Evolutionary conservation across 2,113 vertebrate species (phyloP), one percentile per base, ranked within the genome.

Genomic region (Gallinago paraguaiae): DNA sequence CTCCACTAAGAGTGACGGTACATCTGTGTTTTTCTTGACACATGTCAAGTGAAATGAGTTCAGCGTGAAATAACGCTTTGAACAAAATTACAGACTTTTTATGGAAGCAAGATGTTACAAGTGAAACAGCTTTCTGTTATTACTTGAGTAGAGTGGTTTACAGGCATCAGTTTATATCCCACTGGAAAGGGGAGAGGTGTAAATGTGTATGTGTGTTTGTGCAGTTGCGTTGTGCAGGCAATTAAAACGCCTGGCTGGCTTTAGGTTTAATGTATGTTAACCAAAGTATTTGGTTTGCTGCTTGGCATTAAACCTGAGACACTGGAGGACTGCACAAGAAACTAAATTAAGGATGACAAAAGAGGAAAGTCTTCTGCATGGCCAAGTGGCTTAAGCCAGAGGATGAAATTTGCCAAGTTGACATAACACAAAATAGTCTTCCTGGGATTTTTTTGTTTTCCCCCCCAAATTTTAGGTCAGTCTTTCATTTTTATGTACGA

Each of bases 401-500:
- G 83, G 86, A 37, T 0, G 1, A 41, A 33, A 50, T 78, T 92
- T 90, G 86, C 80, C 25, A 48, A 89, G 53, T 3, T 94, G 76
- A 78, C 0, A 0, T 84, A 67, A 77, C 28, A 48, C 75, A 25
- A 41, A 48, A 54, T 80, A 88, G 91, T 93, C 91, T 95, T 93
- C 92, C 90, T 86, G 84, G 90, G 95, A 80, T 80, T 89, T 86
- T 87, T 95, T 95, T 95, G 90, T 86, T 87, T 64, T 59, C 76
- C 82, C 54, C 54, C 93, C 25, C 63, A 0, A 89, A n/a, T 94
- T 97, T 94, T 87, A 96, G 90, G 39, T 93, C 83, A 96, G 86
- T 92, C 87, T 94, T 95, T 75, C 63, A 16, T 82, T 94, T 95
- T 96, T 93, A 95, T 96, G 89, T 97, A 97, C 54, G n/a, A 97